Evolutionary conservation across 2,113 vertebrate genomes (phyloP).

Genomic region (Anolis sagrei): DNA sequence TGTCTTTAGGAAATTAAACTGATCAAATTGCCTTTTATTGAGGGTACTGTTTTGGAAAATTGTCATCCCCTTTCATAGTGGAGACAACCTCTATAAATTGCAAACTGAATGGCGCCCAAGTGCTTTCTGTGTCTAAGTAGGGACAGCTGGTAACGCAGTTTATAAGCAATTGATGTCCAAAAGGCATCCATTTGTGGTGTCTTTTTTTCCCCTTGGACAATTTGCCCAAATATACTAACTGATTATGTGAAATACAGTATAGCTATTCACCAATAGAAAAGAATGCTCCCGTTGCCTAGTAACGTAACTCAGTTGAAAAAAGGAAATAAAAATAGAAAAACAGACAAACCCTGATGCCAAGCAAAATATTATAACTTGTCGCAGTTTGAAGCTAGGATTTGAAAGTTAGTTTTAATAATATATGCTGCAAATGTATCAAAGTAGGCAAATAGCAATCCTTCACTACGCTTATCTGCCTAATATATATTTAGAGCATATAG

Average conservation of each 20-base stretch:
- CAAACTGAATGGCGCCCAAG: neutral
- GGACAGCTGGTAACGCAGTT: neutral
- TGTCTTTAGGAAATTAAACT: constrained; percentile 30
- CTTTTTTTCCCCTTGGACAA: neutral
- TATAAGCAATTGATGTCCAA: constrained; percentile 5
- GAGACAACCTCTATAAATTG: constrained; percentile 30
- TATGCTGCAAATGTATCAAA: constrained; percentile 49
- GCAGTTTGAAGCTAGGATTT: constrained; percentile 71
- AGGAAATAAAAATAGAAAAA: constrained; percentile 80
- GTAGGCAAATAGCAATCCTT: constrained; percentile 49
- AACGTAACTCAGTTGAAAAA: constrained; percentile 78
- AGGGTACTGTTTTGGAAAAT: constrained; percentile 8
- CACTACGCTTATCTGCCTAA: constrained; percentile 52
- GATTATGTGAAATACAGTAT: constrained; percentile 66
- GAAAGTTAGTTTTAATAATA: constrained; percentile 67
- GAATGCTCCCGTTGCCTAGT: constrained; percentile 81
- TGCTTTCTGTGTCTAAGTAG: neutral
- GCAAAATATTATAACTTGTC: constrained; percentile 75
- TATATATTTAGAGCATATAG: constrained; percentile 14
- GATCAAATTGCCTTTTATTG: constrained; percentile 37
- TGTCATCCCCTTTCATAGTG: constrained; percentile 32
- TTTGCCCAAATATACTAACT: constrained; percentile 52
- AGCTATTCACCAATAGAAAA: constrained; percentile 78
- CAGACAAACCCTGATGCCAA: constrained; percentile 78
- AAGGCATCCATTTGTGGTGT: neutral